These are phyloP conservation scores for Scomber scombrus DNA, from an alignment of 2,113 vertebrate genomes.

Conservation along the genomic window DNA sequence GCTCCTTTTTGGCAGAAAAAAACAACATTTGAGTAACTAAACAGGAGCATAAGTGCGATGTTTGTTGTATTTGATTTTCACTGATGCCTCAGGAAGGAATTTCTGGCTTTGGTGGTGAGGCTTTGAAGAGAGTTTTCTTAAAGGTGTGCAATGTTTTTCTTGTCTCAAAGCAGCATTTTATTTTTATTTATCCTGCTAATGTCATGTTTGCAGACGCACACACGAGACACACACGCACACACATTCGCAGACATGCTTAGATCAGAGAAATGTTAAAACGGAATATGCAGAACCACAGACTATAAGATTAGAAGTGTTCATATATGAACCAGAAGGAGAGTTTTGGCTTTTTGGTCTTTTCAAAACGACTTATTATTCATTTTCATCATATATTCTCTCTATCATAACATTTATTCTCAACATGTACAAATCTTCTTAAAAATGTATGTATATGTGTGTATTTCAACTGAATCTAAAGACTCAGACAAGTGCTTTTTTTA, in stretches of 20 bases:
- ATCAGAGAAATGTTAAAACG: slow-evolving; percentile 65
- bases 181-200: slow-evolving; percentile 75
- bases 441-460: background rate
- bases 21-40: slow-evolving; percentile 76
- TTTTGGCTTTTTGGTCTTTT: slow-evolving; percentile 3
- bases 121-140: slow-evolving; percentile 82
- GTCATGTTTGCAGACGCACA: slow-evolving; percentile 36
- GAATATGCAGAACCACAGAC: slow-evolving; percentile 41
- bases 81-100: slow-evolving; percentile 71
- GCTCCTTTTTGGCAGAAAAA: slow-evolving; percentile 63
- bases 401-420: slow-evolving; percentile 11
- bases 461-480: background rate
- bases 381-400: background rate
- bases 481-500: background rate
- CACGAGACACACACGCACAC: slow-evolving; percentile 26
- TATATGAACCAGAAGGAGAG: slow-evolving; percentile 34
- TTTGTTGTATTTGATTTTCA: slow-evolving; percentile 78
- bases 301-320: slow-evolving; percentile 40
- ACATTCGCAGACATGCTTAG: slow-evolving; percentile 6
- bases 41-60: slow-evolving; percentile 70
- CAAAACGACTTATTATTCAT: slow-evolving; percentile 2
- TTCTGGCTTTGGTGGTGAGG: slow-evolving; percentile 69
- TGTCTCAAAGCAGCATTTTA: slow-evolving; percentile 69
- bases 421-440: background rate
- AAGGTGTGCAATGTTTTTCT: slow-evolving; percentile 73